Evolutionary conservation across 2,113 vertebrate species (phyloP), one percentile per base, ranked within the genome.

Genomic region (Mobula hypostoma): DNA sequence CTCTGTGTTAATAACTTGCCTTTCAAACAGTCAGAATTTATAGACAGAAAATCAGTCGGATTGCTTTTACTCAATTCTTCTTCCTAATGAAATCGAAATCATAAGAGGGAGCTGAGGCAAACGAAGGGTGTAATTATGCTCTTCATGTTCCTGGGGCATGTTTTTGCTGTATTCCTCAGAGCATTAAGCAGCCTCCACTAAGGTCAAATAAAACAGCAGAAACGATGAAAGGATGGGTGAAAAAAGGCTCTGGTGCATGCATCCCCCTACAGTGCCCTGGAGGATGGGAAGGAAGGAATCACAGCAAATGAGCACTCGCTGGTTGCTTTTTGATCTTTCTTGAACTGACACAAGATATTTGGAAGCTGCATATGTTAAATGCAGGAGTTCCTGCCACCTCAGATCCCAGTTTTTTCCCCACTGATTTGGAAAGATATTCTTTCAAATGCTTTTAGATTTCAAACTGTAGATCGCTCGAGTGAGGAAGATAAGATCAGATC

Each of bases 141-240:
- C 88, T 21, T 32, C 32, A 0, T 4, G 19, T 7, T 11, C 88
- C 66, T 24, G 1, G 2, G 88, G 88, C 66, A 32, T 14, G 7
- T 9, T n/a, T 68, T 70, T 29, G n/a, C 7, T 40, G 19, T n/a
- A 36, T 32, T 21, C 2, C 68, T 32, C 21, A 4, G 66, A 40
- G 8, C 88, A 72, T 5, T 19, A 70, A 21, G 88, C n/a, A 70
- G 12, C 32, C 70, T n/a, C 7, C 19, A 70, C 24, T 15, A 92
- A 72, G 88, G 88, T 70, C 88, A 92, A 92, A 70, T 17, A 40
- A 21, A 11, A 40, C 21, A 70, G 88, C 68, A 92, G 29, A 63
- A 70, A 63, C 56, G 88, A 72, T 92, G 58, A 92, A 92, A 92
- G 88, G 88, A n/a, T 92, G 88, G 66, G 66, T 36, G 32, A 40